These are phyloP conservation scores for Crocallis elinguaria DNA, from an alignment of 2,888 invertebrate genomes.

Conservation along the genomic window DNA sequence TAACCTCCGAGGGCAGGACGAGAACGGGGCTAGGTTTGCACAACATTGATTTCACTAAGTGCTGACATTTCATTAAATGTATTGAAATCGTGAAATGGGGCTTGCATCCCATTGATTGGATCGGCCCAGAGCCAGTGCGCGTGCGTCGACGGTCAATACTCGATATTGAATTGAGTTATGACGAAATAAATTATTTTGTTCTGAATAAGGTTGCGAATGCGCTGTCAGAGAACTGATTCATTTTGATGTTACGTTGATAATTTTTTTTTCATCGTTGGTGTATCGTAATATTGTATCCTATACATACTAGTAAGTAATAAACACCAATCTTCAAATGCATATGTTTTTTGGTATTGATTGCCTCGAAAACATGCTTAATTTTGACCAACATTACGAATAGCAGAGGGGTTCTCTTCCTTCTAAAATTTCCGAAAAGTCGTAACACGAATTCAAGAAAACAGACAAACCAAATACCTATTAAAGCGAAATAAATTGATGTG, in stretches of 20 bases:
- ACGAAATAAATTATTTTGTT: conserved; percentile 14
- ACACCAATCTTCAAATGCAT: no score
- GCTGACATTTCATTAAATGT: conserved; percentile 83
- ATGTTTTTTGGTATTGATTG: no score
- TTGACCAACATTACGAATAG: no score
- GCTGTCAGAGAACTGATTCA: background rate
- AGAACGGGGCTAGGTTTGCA: conserved; percentile 60
- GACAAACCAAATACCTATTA: no score
- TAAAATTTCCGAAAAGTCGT: no score
- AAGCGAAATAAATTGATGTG: no score
- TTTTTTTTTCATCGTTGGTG: no score
- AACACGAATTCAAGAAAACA: no score
- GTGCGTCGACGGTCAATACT: conserved; percentile 62
- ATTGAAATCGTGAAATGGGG: conserved; percentile 83
- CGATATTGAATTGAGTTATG: conserved; percentile 63
- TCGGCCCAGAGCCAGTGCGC: conserved; percentile 56
- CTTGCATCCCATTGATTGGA: conserved; percentile 80
- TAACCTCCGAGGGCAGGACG: conserved; percentile 46
- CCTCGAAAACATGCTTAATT: no score
- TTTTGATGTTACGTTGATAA: background rate
- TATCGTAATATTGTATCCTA: no score
- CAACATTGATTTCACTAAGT: conserved; percentile 76
- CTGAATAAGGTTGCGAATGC: background rate
- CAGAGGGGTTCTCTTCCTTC: no score
- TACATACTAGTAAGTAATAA: no score